phyloP scores from a whole-genome alignment of 1,140 invertebrate genomes.

The Brachionus sp. region DNA sequence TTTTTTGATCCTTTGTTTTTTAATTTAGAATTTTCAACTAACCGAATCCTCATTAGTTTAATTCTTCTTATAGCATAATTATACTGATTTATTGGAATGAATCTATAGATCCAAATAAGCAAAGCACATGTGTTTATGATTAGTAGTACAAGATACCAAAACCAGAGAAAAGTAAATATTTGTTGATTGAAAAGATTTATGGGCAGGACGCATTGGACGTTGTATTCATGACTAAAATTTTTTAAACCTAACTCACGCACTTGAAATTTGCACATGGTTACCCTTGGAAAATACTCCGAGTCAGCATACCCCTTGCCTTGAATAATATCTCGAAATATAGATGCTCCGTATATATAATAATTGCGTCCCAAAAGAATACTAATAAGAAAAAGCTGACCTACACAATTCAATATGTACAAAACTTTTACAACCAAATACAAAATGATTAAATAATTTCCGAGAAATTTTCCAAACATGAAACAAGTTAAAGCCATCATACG shows the following conservation, averaged over 20 bases:
- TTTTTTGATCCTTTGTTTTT: neutral
- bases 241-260: slow-evolving; percentile 47
- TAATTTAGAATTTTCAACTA: slow-evolving; percentile 14
- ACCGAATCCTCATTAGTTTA: slow-evolving; percentile 9
- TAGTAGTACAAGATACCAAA: slow-evolving; percentile 57
- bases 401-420: slow-evolving; percentile 61
- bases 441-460: slow-evolving; percentile 60
- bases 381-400: slow-evolving; percentile 62
- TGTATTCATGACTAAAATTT: slow-evolving; percentile 49
- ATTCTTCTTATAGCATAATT: slow-evolving; percentile 41
- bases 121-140: slow-evolving; percentile 48
- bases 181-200: slow-evolving; percentile 60
- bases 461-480: slow-evolving; percentile 56
- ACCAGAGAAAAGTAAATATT: slow-evolving; percentile 57
- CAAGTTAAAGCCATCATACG: neutral
- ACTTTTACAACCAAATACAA: slow-evolving; percentile 62
- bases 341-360: slow-evolving; percentile 58
- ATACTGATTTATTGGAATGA: slow-evolving; percentile 43
- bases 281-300: slow-evolving; percentile 50
- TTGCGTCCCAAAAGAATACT: slow-evolving; percentile 61
- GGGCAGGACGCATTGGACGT: slow-evolving; percentile 58
- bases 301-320: slow-evolving; percentile 46
- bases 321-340: slow-evolving; percentile 34
- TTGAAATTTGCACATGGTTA: slow-evolving; percentile 45
- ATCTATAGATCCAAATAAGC: slow-evolving; percentile 41